Evolutionary conservation across 2,113 vertebrate genomes (phyloP), one percentile per base, ranked within the genome.

Genomic region (Syrmaticus mikado): DNA sequence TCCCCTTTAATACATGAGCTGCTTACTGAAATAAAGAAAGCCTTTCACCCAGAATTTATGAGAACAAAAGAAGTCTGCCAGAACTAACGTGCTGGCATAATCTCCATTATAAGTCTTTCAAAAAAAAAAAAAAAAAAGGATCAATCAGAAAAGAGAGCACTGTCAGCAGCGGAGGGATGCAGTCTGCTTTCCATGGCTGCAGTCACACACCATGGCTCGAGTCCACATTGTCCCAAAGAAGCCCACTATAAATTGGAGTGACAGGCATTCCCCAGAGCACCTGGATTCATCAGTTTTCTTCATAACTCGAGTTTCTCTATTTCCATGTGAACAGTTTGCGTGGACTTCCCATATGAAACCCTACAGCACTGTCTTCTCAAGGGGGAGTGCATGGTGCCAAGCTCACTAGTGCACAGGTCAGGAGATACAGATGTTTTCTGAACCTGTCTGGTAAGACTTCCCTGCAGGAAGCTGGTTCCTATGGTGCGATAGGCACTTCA

Each of bases 381-480:
- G 53, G 20, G 15, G n/a, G n/a, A 12, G 11, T 75, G 43, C 41
- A 38, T 5, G 17, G 40, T 93, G 77, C 83, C 83, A 89, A 3
- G 19, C 65, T 88, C 5, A 4, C 60, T 60, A 66, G 78, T 55
- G 65, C 41, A 34, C 72, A 67, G 64, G 65, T 60, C 85, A 82
- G 81, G 86, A 41, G 87, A 85, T 1, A 36, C 2, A 82, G 82
- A 76, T 68, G 36, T 77, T 92, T 95, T 89, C 86, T 9, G 10
- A 78, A 40, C n/a, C 66, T 94, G 70, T 14, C 68, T 89, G 58
- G 72, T 65, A n/a, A 64, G 90, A 3, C 5, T 78, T 70, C 40
- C 34, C 78, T 70, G 53, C 76, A 92, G 82, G 68, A 92, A 94
- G 28, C 60, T 92, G 76, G 15, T 96, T 77, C 72, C 76, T 16